Conservation (phyloP, 2,888 invertebrate genomes). For the Tromatobia lineatoria region DNA sequence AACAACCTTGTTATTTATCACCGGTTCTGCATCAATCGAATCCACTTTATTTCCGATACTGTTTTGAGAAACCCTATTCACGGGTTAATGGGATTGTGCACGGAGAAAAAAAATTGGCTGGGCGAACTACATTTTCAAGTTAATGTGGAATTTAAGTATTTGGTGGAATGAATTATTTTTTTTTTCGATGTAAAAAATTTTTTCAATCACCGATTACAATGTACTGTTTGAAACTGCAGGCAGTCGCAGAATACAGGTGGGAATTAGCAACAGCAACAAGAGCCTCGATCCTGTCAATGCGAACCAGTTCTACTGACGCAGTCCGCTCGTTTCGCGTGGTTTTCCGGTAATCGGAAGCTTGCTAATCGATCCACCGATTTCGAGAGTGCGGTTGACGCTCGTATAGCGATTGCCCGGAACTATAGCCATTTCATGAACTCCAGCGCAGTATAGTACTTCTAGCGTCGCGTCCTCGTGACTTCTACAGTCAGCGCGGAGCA, state of each 20-base stretch:
- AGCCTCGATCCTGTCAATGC: constrained; percentile 30
- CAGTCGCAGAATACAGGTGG: constrained; percentile 6
- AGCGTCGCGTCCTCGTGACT: constrained; percentile 17
- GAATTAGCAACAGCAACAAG: constrained; percentile 47
- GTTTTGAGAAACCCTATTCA: too few relatives aligned
- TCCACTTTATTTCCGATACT: neutral
- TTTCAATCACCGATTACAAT: constrained; percentile 33
- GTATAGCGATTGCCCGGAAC: constrained; percentile 27
- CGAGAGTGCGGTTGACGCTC: constrained; percentile 56
- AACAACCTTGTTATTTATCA: neutral
- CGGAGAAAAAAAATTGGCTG: too few relatives aligned
- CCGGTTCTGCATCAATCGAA: neutral
- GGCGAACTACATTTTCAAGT: too few relatives aligned
- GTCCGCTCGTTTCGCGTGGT: constrained; percentile 54
- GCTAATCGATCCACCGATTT: constrained; percentile 62
- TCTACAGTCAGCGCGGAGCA: constrained; percentile 32
- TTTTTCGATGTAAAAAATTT: too few relatives aligned
- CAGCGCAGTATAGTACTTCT: neutral
- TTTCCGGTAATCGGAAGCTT: constrained; percentile 70
- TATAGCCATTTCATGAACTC: constrained; percentile 35
- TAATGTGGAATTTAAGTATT: too few relatives aligned
- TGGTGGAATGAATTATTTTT: too few relatives aligned
- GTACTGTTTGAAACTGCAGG: constrained; percentile 42
- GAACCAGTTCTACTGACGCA: constrained; percentile 11
- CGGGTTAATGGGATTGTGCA: too few relatives aligned